A percentile compares a stretch with the other conserved stretches of the same genome.
These are phyloP conservation scores for Saccopteryx bilineata DNA, from an alignment of 2,113 vertebrate species.

Conservation along the genomic window DNA sequence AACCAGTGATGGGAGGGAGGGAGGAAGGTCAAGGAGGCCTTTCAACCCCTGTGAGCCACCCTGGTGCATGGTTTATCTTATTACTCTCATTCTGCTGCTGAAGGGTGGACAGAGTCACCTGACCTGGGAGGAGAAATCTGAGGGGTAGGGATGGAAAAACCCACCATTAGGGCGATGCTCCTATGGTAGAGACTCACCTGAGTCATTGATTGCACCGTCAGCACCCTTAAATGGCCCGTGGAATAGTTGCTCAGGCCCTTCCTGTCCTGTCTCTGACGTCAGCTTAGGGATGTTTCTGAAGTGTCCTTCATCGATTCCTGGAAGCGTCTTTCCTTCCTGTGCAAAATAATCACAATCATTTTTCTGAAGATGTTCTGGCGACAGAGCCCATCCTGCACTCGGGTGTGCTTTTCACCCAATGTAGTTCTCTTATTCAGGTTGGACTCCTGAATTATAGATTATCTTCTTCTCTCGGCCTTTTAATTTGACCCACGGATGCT, in stretches of 20 bases:
- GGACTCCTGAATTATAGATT: conserved; percentile 87
- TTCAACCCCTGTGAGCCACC: not conserved
- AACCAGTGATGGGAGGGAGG: not conserved
- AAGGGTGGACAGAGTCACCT: not conserved
- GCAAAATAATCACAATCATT: conserved; percentile 79
- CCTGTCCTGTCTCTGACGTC: not conserved
- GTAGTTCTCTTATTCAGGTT: conserved; percentile 77
- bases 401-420: conserved; percentile 69
- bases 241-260: not conserved
- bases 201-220: not conserved
- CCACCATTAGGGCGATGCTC: not conserved
- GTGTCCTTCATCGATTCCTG: conserved; percentile 59
- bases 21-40: not conserved
- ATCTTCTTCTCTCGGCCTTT: conserved; percentile 83
- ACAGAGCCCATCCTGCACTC: conserved; percentile 72
- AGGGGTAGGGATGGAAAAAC: not conserved
- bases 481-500: conserved; percentile 83
- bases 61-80: rapidly evolving
- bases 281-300: not conserved
- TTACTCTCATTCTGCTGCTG: not conserved
- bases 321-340: conserved; percentile 69
- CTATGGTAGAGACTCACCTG: not conserved
- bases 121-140: not conserved
- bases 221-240: not conserved
- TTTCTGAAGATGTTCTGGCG: conserved; percentile 81